phyloP scores from a whole-genome alignment of 1,140 invertebrate genomes.

The Zaprionus gabonicus region DNA sequence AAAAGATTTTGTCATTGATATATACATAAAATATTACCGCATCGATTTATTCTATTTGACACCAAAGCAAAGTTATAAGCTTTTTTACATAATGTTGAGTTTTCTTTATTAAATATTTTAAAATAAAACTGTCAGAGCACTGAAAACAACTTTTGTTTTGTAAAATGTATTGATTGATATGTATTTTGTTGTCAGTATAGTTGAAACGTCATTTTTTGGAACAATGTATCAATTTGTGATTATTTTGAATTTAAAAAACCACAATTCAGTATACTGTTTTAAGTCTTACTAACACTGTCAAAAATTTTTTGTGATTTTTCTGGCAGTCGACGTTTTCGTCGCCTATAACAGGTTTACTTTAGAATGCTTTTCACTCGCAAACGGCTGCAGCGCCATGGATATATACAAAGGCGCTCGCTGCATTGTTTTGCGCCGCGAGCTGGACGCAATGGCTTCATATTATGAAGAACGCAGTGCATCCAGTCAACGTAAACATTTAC shows the following conservation, averaged over 20 bases:
- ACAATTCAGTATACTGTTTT: background rate
- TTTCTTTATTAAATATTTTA: background rate
- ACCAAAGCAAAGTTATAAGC: background rate
- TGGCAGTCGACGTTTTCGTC: background rate
- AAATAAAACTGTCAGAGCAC: background rate
- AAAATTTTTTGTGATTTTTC: background rate
- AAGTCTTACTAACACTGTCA: background rate
- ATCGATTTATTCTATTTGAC: background rate
- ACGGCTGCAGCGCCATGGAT: slow-evolving; percentile 35
- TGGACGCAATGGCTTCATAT: slow-evolving; percentile 60
- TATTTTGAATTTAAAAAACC: background rate
- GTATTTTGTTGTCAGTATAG: too few species aligned
- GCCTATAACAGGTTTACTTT: background rate
- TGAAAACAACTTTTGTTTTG: background rate
- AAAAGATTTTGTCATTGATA: background rate
- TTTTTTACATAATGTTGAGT: background rate
- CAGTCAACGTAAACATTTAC: slow-evolving; percentile 33
- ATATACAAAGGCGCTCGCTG: slow-evolving; percentile 49
- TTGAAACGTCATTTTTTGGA: too few species aligned
- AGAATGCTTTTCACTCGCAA: slow-evolving; percentile 23
- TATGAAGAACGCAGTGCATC: slow-evolving; percentile 55
- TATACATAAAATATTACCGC: background rate
- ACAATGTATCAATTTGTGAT: background rate
- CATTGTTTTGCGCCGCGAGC: slow-evolving; percentile 36
- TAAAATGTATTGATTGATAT: background rate